phyloP scores from a whole-genome alignment of 2,797 vertebrate genomes.

The Tinamus major region DNA sequence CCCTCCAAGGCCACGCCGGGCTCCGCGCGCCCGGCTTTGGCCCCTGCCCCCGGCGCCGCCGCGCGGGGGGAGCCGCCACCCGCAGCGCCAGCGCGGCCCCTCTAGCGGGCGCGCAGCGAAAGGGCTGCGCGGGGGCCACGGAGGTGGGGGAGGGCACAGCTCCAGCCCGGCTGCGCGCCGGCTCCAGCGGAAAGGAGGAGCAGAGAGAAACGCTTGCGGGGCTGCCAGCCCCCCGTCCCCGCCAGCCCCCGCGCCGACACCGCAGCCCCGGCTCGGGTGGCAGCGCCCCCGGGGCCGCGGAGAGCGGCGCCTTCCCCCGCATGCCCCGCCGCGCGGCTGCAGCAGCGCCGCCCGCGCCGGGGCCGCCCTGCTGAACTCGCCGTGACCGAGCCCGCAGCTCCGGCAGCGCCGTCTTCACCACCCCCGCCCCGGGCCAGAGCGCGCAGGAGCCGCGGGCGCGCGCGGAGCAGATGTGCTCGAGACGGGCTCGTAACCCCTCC shows the following conservation, averaged over 20 bases:
- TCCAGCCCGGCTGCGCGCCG: slow-evolving; percentile 45
- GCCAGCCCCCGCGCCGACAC: neutral
- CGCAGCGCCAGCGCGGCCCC: neutral
- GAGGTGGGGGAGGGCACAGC: slow-evolving; percentile 30
- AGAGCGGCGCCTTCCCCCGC: neutral
- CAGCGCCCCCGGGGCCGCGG: neutral
- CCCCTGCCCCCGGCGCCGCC: slow-evolving; percentile 8
- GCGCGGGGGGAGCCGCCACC: neutral
- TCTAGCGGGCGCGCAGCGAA: slow-evolving; percentile 59
- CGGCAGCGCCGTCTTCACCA: slow-evolving; percentile 80
- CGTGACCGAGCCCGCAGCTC: slow-evolving; percentile 93
- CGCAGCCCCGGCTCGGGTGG: neutral
- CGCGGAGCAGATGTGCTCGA: slow-evolving; percentile 34
- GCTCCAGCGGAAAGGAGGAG: slow-evolving; percentile 19
- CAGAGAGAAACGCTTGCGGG: slow-evolving; percentile 39
- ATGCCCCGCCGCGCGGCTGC: slow-evolving; percentile 80
- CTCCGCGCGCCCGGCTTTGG: slow-evolving; percentile 25
- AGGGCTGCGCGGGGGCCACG: slow-evolving; percentile 47
- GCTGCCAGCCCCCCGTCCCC: slow-evolving; percentile 17
- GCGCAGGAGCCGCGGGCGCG: slow-evolving; percentile 69
- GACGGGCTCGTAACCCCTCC: slow-evolving; percentile 66
- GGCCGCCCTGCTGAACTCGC: slow-evolving; percentile 91
- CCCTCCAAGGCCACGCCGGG: neutral
- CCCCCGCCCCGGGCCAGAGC: slow-evolving; percentile 77
- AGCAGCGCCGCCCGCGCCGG: slow-evolving; percentile 86